Evolutionary conservation across 2,888 invertebrate genomes (phyloP).

Genomic region (Cremastobaeus sp.): DNA sequence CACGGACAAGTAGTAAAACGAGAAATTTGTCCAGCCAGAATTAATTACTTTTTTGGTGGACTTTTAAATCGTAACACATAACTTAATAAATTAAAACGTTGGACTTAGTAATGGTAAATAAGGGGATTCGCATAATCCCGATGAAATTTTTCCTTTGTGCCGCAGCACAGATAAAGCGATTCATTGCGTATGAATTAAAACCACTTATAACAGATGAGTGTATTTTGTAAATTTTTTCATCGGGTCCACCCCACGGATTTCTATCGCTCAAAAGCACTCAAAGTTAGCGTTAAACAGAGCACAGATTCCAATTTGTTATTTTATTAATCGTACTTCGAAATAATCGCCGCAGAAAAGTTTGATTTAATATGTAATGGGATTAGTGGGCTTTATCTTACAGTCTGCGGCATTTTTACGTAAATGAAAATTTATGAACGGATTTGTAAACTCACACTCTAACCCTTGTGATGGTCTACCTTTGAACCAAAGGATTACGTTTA

Average conservation of each 20-base stretch:
- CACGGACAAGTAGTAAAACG: too few relatives aligned
- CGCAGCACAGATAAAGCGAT: slow-evolving; percentile 18
- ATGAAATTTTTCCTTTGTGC: slow-evolving; percentile 34
- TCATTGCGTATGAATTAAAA: slow-evolving; percentile 35
- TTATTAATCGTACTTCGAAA: slow-evolving; percentile 2
- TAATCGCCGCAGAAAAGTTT: slow-evolving; percentile 23
- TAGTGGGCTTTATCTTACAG: slow-evolving; percentile 37
- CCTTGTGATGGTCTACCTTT: slow-evolving; percentile 45
- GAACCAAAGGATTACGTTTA: slow-evolving; percentile 33
- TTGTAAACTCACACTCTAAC: slow-evolving; percentile 50
- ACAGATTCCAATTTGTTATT: too few relatives aligned
- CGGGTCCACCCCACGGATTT: background rate
- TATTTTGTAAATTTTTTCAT: too few relatives aligned
- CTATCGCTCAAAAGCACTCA: slow-evolving; percentile 10
- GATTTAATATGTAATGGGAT: slow-evolving; percentile 40
- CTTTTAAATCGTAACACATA: slow-evolving; percentile 15
- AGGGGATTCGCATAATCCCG: slow-evolving; percentile 38
- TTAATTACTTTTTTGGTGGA: slow-evolving; percentile 9
- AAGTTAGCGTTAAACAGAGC: background rate
- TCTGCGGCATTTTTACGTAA: slow-evolving; percentile 25
- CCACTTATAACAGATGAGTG: slow-evolving; percentile 23
- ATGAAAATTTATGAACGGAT: slow-evolving; percentile 54
- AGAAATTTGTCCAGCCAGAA: too few relatives aligned
- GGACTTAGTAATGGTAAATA: slow-evolving; percentile 40
- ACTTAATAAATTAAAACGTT: slow-evolving; percentile 36